Conservation (phyloP, 2,113 vertebrate species). For the Psammodynastes pulverulentus region DNA sequence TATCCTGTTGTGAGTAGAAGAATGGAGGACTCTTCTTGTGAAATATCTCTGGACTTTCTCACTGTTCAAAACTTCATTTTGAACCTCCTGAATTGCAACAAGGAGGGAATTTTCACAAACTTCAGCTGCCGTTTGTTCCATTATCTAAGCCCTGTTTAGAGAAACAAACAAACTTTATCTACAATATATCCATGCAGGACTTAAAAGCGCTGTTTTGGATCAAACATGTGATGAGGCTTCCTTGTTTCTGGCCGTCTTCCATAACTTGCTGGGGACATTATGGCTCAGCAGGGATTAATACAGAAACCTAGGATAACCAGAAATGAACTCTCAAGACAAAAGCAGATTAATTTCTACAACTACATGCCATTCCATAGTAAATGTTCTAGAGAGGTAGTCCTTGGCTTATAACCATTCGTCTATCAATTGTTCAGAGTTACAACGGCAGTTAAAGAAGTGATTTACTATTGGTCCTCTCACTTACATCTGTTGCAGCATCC, state of each 20-base stretch:
- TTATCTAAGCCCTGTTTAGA: background rate
- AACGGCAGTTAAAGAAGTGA: background rate
- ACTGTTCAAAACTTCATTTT: no score
- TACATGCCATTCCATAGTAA: background rate
- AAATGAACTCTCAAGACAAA: background rate
- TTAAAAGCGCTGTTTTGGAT: background rate
- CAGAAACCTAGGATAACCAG: background rate
- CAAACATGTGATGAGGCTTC: background rate
- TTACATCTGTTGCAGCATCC: background rate
- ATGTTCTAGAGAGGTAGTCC: background rate
- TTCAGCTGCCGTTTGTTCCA: background rate
- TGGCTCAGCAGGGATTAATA: background rate
- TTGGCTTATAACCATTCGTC: background rate
- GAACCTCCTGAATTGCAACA: background rate
- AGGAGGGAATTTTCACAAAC: background rate
- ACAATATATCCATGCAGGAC: background rate
- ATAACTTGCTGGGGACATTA: background rate
- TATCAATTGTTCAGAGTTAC: background rate
- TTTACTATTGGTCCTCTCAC: background rate
- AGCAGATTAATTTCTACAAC: background rate
- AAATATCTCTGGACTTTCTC: no score
- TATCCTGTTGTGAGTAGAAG: no score
- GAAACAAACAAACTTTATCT: background rate
- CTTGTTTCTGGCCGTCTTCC: background rate
- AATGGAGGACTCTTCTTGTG: no score